These are phyloP conservation scores for Psittacula derbiana DNA, from an alignment of 2,797 vertebrate genomes.

Conservation along the genomic window DNA sequence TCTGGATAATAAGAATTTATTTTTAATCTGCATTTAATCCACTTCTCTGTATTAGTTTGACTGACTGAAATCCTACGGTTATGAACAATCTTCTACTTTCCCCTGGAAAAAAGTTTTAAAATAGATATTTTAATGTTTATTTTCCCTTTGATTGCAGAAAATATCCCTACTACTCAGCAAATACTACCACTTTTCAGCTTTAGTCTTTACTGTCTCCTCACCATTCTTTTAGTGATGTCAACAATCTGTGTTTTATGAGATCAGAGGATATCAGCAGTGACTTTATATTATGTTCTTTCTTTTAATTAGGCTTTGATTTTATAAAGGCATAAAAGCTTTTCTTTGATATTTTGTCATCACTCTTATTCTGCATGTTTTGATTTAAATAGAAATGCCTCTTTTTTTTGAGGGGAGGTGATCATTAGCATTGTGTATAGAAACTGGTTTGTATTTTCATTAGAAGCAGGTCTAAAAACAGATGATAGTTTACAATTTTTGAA, in stretches of 20 bases:
- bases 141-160: not conserved
- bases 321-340: not conserved
- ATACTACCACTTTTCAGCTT: not conserved
- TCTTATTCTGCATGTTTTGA: not conserved
- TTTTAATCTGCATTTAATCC: constrained; percentile 3
- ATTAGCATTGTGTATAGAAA: not conserved
- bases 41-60: not conserved
- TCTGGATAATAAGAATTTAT: not conserved
- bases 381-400: not conserved
- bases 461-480: not conserved
- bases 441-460: not conserved
- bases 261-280: not conserved
- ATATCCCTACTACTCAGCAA: not conserved
- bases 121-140: not conserved
- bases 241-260: not conserved
- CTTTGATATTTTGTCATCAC: not conserved
- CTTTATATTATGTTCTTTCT: not conserved
- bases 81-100: not conserved
- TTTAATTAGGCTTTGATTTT: not conserved
- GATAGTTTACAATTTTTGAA: not conserved
- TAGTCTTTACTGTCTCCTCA: not conserved
- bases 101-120: not conserved
- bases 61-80: not conserved
- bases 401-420: not conserved
- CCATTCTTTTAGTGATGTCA: not conserved